Conservation (phyloP, 2,113 vertebrate genomes). For the Polypterus senegalus region DNA sequence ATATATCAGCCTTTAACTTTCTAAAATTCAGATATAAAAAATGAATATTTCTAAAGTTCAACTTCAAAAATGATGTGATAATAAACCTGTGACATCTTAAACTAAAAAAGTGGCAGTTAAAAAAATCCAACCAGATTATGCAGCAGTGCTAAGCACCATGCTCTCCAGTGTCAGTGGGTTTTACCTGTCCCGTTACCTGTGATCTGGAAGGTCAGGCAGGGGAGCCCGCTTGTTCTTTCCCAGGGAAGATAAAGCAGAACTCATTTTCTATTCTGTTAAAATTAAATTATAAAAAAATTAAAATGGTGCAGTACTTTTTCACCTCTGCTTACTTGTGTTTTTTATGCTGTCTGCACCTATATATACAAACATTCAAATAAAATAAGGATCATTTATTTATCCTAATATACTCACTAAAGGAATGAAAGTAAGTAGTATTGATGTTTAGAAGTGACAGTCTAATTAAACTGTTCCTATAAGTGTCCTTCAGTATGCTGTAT, state of each 20-base stretch:
- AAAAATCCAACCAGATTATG: background rate
- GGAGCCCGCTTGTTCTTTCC: conserved; percentile 40
- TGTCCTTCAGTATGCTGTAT: no score
- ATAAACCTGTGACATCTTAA: background rate
- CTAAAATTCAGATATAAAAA: background rate
- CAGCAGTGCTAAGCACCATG: no score
- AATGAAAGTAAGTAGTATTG: no score
- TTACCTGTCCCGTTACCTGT: conserved; percentile 21
- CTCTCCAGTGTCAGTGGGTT: no score
- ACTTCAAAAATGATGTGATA: background rate
- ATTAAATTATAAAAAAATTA: background rate
- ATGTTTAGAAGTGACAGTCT: no score
- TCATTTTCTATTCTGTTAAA: conserved; percentile 30
- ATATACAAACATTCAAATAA: no score
- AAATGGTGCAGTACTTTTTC: background rate
- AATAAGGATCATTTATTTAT: no score
- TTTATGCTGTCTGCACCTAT: no score
- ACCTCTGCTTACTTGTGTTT: no score
- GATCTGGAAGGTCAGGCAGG: conserved; percentile 20
- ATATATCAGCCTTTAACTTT: background rate
- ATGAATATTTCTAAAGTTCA: background rate
- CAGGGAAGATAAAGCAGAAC: conserved; percentile 44
- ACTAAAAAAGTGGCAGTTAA: background rate
- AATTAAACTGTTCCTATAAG: no score
- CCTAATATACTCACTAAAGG: no score